These are phyloP conservation scores for Rhinichthys klamathensis DNA, from an alignment of 2,113 vertebrate species.

Conservation along the genomic window DNA sequence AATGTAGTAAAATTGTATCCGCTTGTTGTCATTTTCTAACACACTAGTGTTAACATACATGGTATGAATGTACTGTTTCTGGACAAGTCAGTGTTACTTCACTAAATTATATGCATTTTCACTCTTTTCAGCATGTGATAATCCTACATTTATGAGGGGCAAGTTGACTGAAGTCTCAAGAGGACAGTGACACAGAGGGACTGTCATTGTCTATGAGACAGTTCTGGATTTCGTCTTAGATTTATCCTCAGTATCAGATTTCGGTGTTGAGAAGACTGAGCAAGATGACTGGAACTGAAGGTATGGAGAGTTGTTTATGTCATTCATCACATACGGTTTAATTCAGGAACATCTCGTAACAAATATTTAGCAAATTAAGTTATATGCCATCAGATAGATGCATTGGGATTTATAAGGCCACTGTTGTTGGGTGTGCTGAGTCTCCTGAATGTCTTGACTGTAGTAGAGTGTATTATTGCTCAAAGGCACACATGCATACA, in stretches of 20 bases:
- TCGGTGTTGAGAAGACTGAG: conserved; percentile 55
- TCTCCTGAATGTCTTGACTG: conserved; percentile 25
- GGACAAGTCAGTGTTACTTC: neutral
- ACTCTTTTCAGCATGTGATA: conserved; percentile 70
- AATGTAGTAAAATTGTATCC: neutral
- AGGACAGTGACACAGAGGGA: conserved; percentile 44
- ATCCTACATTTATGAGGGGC: conserved; percentile 65
- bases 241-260: conserved; percentile 52
- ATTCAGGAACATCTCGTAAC: neutral
- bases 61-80: neutral
- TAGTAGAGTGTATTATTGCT: conserved; percentile 31
- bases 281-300: conserved; percentile 69
- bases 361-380: neutral
- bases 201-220: conserved; percentile 57
- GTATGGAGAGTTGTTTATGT: conserved; percentile 58
- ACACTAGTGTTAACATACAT: neutral
- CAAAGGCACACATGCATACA: conserved; percentile 18
- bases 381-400: neutral
- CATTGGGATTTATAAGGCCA: neutral
- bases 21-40: neutral
- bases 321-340: neutral
- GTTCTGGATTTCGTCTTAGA: conserved; percentile 61
- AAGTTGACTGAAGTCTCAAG: conserved; percentile 62
- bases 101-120: neutral
- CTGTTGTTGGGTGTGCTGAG: neutral